phyloP scores from a whole-genome alignment of 1,140 invertebrate genomes.

The Diabrotica virgifera region DNA sequence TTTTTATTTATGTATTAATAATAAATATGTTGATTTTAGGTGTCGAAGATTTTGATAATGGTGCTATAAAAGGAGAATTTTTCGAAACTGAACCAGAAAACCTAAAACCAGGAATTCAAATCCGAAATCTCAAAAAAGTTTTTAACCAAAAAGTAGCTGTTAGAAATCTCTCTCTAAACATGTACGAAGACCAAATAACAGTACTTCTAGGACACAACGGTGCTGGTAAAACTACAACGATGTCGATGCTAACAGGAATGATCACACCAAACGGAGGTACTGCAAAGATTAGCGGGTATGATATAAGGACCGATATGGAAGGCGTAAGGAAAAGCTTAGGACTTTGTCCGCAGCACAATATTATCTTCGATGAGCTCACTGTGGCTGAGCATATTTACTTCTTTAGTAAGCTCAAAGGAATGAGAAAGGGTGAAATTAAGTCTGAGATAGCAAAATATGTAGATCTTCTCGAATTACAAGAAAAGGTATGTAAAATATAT shows the following conservation, averaged over 20 bases:
- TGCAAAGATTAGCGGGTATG: constrained; percentile 64
- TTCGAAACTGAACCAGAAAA: constrained; percentile 36
- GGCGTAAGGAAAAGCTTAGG: constrained; percentile 69
- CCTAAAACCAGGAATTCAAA: constrained; percentile 60
- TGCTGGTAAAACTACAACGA: constrained; percentile 69
- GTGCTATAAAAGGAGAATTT: constrained; percentile 24
- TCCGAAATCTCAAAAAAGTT: constrained; percentile 62
- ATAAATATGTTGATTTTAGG: too few species aligned
- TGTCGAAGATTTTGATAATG: constrained; percentile 23
- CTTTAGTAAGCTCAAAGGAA: constrained; percentile 75
- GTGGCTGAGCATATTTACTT: constrained; percentile 88
- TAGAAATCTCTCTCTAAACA: constrained; percentile 59
- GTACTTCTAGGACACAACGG: constrained; percentile 78
- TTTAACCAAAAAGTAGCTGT: constrained; percentile 58
- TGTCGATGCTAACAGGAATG: constrained; percentile 75
- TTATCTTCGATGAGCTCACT: constrained; percentile 86
- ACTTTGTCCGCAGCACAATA: constrained; percentile 93
- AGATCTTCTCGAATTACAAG: constrained; percentile 63
- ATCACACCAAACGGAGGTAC: constrained; percentile 65
- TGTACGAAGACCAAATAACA: constrained; percentile 64
- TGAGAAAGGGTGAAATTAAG: constrained; percentile 53
- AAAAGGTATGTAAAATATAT: constrained; percentile 48
- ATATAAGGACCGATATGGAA: constrained; percentile 61
- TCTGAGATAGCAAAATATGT: constrained; percentile 60
- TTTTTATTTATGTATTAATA: too few species aligned